Conservation (phyloP, 2,113 vertebrate species). For the Heterotilapia buettikoferi region DNA sequence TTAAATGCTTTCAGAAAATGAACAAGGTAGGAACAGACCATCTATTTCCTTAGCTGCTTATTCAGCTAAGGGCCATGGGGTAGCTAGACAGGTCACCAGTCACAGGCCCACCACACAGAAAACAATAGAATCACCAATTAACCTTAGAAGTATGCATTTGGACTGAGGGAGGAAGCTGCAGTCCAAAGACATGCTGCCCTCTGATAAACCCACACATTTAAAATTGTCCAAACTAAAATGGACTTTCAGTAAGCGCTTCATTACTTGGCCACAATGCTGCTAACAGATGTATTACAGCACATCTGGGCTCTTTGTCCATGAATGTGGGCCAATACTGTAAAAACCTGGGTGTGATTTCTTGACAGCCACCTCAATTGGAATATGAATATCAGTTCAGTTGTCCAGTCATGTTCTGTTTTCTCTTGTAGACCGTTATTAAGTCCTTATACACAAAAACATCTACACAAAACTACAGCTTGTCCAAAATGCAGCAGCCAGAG, state of each 20-base stretch:
- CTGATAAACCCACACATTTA: background rate
- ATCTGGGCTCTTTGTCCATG: background rate
- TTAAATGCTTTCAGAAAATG: background rate
- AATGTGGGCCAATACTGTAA: background rate
- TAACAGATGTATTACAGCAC: background rate
- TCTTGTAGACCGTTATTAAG: background rate
- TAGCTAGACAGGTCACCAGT: background rate
- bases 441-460: background rate
- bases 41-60: background rate
- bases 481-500: background rate
- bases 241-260: background rate
- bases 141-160: background rate
- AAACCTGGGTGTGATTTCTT: background rate
- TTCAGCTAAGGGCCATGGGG: background rate
- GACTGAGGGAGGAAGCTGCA: background rate
- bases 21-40: background rate
- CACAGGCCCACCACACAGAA: background rate
- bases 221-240: background rate
- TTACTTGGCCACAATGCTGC: background rate
- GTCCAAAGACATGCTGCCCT: background rate
- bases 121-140: background rate
- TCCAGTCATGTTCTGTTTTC: background rate
- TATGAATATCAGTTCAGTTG: background rate
- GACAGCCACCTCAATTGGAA: background rate
- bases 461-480: background rate